phyloP scores from a whole-genome alignment of 2,797 vertebrate species.

The Hyperoplus lanceolatus region DNA sequence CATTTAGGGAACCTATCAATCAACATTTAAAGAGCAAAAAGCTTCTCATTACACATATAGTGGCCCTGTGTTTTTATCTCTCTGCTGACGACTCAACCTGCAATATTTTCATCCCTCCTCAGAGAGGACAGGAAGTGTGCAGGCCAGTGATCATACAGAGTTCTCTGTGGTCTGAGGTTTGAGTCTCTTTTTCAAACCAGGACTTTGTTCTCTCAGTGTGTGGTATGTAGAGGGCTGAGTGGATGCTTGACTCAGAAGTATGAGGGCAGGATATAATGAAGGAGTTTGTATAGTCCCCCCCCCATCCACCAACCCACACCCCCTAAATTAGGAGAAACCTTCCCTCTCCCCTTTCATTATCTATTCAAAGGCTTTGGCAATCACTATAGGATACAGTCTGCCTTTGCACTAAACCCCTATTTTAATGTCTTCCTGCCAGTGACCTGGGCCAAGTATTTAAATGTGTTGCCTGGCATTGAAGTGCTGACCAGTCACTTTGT shows the following conservation, averaged over 20 bases:
- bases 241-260: constrained; percentile 49
- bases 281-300: constrained; percentile 42
- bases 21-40: constrained; percentile 48
- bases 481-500: neutral
- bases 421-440: constrained; percentile 24
- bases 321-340: constrained; percentile 42
- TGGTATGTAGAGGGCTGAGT: constrained; percentile 32
- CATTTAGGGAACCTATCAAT: constrained; percentile 68
- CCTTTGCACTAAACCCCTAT: constrained; percentile 31
- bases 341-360: constrained; percentile 62
- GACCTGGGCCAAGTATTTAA: neutral
- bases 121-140: constrained; percentile 43
- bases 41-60: constrained; percentile 62
- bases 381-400: neutral
- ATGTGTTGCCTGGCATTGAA: constrained; percentile 19
- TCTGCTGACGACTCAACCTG: constrained; percentile 30
- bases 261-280: constrained; percentile 61
- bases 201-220: constrained; percentile 47
- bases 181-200: constrained; percentile 38
- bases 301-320: constrained; percentile 1
- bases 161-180: constrained; percentile 55
- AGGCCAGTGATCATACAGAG: constrained; percentile 47
- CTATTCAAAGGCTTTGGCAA: constrained; percentile 54
- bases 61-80: constrained; percentile 53
- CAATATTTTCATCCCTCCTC: constrained; percentile 38